Conservation (phyloP, 2,113 vertebrate genomes). For the Chrysochloris asiatica region DNA sequence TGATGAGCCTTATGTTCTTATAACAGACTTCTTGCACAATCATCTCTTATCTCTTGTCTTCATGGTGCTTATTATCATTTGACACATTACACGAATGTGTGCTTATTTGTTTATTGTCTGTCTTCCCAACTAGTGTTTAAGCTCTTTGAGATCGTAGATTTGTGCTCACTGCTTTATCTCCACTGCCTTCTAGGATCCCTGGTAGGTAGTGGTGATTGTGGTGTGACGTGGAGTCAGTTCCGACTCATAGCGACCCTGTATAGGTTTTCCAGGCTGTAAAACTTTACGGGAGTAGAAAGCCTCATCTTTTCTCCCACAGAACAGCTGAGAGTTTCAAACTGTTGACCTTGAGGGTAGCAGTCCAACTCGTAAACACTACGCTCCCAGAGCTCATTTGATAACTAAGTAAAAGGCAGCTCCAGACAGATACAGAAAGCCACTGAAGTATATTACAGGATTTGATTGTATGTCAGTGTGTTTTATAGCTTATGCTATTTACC, state of each 20-base stretch:
- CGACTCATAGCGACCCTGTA: too few relatives aligned
- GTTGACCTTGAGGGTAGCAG: too few relatives aligned
- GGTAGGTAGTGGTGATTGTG: background rate
- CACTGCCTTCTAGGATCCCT: background rate
- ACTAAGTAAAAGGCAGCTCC: background rate
- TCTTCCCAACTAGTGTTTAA: background rate
- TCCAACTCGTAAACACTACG: too few relatives aligned
- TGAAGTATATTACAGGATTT: background rate
- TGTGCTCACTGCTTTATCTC: conserved; percentile 8
- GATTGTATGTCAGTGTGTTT: conserved; percentile 28
- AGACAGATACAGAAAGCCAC: background rate
- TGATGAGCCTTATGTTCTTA: background rate
- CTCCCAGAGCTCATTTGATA: background rate
- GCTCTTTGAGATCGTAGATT: background rate
- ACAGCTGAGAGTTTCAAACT: too few relatives aligned
- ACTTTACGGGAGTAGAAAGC: too few relatives aligned
- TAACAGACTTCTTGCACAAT: background rate
- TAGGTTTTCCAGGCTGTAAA: too few relatives aligned
- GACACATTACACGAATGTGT: background rate
- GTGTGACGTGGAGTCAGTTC: too few relatives aligned
- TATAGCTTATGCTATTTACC: conserved; percentile 37
- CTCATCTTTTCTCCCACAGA: too few relatives aligned
- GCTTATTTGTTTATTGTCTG: background rate
- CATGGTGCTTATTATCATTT: background rate
- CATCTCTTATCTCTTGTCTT: background rate